Evolutionary conservation across 2,888 invertebrate species (phyloP).

Genomic region (Sisyra nigra): DNA sequence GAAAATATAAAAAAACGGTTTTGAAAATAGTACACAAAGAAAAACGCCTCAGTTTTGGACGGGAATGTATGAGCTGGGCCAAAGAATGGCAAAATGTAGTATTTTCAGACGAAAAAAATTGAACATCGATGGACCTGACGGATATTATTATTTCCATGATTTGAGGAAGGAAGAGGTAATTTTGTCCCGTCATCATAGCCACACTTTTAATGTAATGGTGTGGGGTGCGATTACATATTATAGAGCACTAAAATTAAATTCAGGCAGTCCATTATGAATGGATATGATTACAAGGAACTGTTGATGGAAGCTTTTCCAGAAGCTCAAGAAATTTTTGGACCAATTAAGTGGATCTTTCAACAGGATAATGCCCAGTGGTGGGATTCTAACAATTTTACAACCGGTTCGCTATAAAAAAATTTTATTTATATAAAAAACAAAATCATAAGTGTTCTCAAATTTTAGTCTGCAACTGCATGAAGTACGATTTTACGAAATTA

Average conservation of each 20-base stretch:
- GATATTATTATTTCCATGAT: constrained; percentile 7
- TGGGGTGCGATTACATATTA: constrained; percentile 5
- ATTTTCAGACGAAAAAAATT: constrained; percentile 8
- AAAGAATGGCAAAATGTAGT: constrained; percentile 1
- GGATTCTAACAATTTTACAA: too few species aligned
- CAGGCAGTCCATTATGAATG: too few species aligned
- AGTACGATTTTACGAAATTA: too few species aligned
- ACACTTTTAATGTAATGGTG: constrained; percentile 6
- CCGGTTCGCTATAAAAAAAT: too few species aligned
- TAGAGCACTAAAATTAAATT: background rate
- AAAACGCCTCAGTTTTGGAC: background rate
- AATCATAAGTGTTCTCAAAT: too few species aligned
- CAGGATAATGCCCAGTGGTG: too few species aligned
- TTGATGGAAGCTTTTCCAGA: too few species aligned
- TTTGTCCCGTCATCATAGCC: constrained; percentile 4
- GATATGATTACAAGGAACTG: too few species aligned
- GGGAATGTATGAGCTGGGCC: background rate
- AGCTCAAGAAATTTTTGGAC: background rate
- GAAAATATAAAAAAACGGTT: too few species aligned
- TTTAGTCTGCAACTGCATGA: too few species aligned
- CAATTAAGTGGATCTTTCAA: background rate
- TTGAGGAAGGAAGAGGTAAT: constrained; percentile 7
- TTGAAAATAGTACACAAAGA: too few species aligned
- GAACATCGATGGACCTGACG: constrained; percentile 8
- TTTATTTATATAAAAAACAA: too few species aligned